These are phyloP conservation scores for Odontomachus brunneus DNA, from an alignment of 1,140 invertebrate species.

Conservation along the genomic window DNA sequence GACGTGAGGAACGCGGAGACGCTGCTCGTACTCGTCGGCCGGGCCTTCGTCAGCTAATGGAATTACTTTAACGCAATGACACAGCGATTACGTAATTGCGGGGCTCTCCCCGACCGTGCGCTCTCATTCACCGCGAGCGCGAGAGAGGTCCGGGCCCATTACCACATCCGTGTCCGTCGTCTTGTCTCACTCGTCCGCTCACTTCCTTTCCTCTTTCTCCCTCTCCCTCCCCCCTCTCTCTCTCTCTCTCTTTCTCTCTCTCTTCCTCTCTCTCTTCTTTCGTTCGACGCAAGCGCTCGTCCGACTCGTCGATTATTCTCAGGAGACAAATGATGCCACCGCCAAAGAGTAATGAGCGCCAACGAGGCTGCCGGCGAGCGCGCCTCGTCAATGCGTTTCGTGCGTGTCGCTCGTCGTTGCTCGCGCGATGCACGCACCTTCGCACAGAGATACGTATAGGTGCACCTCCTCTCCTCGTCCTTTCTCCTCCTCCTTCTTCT, in stretches of 20 bases:
- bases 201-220: slow-evolving; percentile 6
- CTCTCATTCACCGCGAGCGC: slow-evolving; percentile 66
- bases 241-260: slow-evolving; percentile 4
- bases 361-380: slow-evolving; percentile 63
- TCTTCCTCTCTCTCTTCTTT: slow-evolving; percentile 4
- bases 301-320: slow-evolving; percentile 70
- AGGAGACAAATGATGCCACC: slow-evolving; percentile 75
- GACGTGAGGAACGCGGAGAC: neutral
- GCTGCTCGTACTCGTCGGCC: slow-evolving; percentile 43
- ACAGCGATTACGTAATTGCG: slow-evolving; percentile 85
- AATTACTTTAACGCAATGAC: slow-evolving; percentile 85
- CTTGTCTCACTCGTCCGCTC: slow-evolving; percentile 44
- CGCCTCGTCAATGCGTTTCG: slow-evolving; percentile 58
- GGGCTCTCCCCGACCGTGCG: slow-evolving; percentile 64
- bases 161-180: slow-evolving; percentile 54
- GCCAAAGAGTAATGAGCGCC: slow-evolving; percentile 75
- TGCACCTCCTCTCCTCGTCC: too few species aligned
- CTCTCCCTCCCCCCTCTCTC: neutral
- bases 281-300: slow-evolving; percentile 31
- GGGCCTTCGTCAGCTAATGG: slow-evolving; percentile 82
- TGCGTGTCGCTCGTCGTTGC: slow-evolving; percentile 60
- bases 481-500: neutral
- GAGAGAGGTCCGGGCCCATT: slow-evolving; percentile 62
- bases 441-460: neutral
- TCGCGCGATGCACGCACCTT: slow-evolving; percentile 22